Conservation (phyloP, 2,888 invertebrate species). For the Ophion ventricosus region DNA sequence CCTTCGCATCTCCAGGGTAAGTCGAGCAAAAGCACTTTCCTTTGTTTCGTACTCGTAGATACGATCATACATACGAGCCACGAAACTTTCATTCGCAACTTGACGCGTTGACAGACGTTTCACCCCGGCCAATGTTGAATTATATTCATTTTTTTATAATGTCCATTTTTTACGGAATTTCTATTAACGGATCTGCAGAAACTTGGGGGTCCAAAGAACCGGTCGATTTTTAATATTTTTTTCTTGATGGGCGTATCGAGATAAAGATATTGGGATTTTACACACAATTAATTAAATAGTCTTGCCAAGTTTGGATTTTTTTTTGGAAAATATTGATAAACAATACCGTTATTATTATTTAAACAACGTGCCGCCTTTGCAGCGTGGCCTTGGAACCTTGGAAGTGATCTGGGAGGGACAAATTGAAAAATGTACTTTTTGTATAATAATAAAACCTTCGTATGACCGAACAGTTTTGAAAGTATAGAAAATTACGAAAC, state of each 20-base stretch:
- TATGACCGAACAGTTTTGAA: too few species aligned
- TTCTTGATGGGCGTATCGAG: not conserved
- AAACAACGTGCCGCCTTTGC: too few species aligned
- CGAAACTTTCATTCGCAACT: not conserved
- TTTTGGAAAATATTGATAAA: not conserved
- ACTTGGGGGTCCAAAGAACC: not conserved
- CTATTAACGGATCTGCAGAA: not conserved
- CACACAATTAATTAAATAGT: not conserved
- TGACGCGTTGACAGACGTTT: not conserved
- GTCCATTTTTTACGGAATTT: not conserved
- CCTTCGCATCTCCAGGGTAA: slow-evolving; percentile 91
- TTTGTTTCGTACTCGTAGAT: slow-evolving; percentile 12
- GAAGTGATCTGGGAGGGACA: too few species aligned
- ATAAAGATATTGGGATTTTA: not conserved
- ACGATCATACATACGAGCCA: not conserved
- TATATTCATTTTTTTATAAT: not conserved
- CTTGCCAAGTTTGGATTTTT: not conserved
- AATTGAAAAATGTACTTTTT: too few species aligned
- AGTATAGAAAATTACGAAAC: too few species aligned
- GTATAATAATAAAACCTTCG: too few species aligned
- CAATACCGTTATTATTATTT: not conserved
- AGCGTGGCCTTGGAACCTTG: too few species aligned
- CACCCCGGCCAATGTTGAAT: not conserved
- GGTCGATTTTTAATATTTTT: not conserved
- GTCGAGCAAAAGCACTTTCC: slow-evolving; percentile 76